These are phyloP conservation scores for Aphyosemion australe DNA, from an alignment of 2,113 vertebrate species.

Conservation along the genomic window DNA sequence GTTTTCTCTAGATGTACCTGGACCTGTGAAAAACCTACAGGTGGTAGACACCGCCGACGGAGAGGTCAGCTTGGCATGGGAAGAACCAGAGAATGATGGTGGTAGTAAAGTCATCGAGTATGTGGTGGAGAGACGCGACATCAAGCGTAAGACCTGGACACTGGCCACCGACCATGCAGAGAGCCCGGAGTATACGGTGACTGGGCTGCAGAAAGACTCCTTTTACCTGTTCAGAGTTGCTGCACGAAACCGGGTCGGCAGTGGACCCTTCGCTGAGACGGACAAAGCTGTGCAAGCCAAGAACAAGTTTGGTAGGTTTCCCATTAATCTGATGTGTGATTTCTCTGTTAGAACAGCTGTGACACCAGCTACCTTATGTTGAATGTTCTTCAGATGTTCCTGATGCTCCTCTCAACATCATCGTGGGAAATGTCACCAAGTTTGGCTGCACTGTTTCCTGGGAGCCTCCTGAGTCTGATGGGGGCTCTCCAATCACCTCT, in stretches of 20 bases:
- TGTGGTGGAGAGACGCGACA: slow-evolving; percentile 91
- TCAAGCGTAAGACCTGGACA: slow-evolving; percentile 96
- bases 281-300: slow-evolving; percentile 92
- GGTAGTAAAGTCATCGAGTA: slow-evolving; percentile 94
- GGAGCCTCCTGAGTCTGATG: slow-evolving; percentile 91
- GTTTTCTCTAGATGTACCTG: slow-evolving; percentile 86
- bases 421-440: slow-evolving; percentile 87
- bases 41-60: slow-evolving; percentile 94
- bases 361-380: not conserved
- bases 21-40: slow-evolving; percentile 93
- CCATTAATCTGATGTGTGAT: not conserved
- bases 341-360: not conserved
- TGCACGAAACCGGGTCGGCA: slow-evolving; percentile 93
- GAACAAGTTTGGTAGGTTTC: slow-evolving; percentile 92
- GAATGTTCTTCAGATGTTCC: slow-evolving; percentile 84
- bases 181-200: slow-evolving; percentile 91
- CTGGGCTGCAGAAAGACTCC: slow-evolving; percentile 91
- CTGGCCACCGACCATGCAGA: slow-evolving; percentile 88
- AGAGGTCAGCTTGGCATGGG: slow-evolving; percentile 94
- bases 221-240: slow-evolving; percentile 97
- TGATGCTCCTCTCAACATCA: slow-evolving; percentile 91
- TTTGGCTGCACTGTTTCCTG: slow-evolving; percentile 93
- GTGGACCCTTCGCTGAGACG: slow-evolving; percentile 91
- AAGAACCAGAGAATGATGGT: slow-evolving; percentile 95
- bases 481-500: slow-evolving; percentile 91